Base-by-base conservation (phyloP, 1,140 invertebrate species). In the Rhyacophila brunnea region DNA sequence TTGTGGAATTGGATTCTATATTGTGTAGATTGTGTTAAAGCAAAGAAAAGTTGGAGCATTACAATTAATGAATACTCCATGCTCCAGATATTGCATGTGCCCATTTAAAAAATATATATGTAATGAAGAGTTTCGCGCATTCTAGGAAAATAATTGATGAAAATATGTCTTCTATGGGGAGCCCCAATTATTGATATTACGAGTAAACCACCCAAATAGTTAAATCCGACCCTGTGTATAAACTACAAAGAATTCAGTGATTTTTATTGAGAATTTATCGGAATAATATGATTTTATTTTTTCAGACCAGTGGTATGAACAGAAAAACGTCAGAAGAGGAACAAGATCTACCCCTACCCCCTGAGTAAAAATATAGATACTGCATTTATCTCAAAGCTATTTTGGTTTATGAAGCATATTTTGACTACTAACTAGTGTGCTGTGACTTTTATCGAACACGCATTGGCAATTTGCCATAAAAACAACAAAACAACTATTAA, bases 301-400 rank as follows among this genome's bases (percentile, higher is more conserved):
- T 52, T 17, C 14, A 13, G 20, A 62, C 60, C 9, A 62, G 54
- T 14, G 38, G 35, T 36, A 56, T 51, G 11, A 54, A 36, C 15
- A 57, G 56, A 32, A 62, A 62, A 23, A 32, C 38, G 9, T 52
- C 48, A 3, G 60, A 62, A 52, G 60, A 62, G 15, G 60, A 62
- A 17, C 47, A 62, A 15, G 60, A 62, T 49, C 43, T 62, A 1
- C 60, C 60, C 4, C 28, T 62, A 35, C 60, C 60, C 5, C 60
- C 60, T 14, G 60, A 62, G 15, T 62, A 17, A 57, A 36, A 18
- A 28, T n/a, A n/a, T n/a, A n/a, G n/a, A 46, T 17, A n/a, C n/a
- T 47, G 5, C 14, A n/a, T 47, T 47, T 28, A 28, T 28, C 9
- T 28, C 23, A 9, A 28, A 28, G 9, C 9, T 5, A 5, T 28